Percentiles rank a stretch among this genome's conserved stretches.
Evolutionary conservation across 1,140 invertebrate genomes (phyloP).

Genomic region (Brachionus koreanus): DNA sequence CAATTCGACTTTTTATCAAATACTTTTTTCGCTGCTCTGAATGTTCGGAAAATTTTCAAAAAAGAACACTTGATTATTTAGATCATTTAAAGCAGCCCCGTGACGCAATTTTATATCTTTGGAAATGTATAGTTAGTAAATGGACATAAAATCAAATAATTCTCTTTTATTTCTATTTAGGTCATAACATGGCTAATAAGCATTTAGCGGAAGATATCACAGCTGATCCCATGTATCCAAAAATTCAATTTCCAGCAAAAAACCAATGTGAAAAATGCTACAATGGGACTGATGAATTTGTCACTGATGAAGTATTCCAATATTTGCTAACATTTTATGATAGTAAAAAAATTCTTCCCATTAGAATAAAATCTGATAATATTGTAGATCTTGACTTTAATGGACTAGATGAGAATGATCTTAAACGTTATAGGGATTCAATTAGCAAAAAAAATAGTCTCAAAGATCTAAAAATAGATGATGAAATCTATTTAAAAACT

Average conservation of each 20-base stretch:
- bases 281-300: constrained; percentile 1
- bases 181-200: constrained; percentile 67
- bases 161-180: constrained; percentile 61
- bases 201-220: constrained; percentile 76
- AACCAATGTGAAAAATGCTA: constrained; percentile 70
- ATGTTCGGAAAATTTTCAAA: constrained; percentile 78
- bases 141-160: not conserved
- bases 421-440: not conserved
- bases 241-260: constrained; percentile 78
- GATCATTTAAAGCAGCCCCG: constrained; percentile 67
- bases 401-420: not conserved
- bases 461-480: not conserved
- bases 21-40: constrained; percentile 89
- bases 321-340: not conserved
- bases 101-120: constrained; percentile 83
- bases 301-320: not conserved
- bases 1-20: constrained; percentile 82
- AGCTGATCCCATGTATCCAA: constrained; percentile 84
- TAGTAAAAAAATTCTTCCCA: not conserved
- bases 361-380: not conserved
- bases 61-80: constrained; percentile 65
- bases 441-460: not conserved
- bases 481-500: not conserved
- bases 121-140: constrained; percentile 74
- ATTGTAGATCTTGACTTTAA: not conserved